phyloP scores from a whole-genome alignment of 64 coral and sea anemone genomes.

The Acropora yongei region DNA sequence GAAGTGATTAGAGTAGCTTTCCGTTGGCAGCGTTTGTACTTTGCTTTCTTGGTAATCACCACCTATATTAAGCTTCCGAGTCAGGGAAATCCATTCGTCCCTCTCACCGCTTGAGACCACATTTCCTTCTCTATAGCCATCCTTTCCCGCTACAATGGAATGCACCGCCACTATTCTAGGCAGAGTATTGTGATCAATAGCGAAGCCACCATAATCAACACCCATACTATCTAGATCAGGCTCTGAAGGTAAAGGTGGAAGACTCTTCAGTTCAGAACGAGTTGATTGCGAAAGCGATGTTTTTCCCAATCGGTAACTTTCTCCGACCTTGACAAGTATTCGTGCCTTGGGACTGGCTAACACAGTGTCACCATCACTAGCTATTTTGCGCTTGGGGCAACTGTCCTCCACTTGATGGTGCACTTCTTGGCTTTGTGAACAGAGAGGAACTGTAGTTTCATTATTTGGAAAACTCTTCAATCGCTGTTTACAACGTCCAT shows the following conservation, averaged over 20 bases:
- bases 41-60: background rate
- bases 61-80: background rate
- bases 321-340: background rate
- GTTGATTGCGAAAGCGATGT: background rate
- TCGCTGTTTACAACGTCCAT: background rate
- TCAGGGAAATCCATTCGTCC: background rate
- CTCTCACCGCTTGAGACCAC: background rate
- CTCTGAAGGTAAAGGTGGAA: conserved; percentile 7
- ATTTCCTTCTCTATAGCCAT: background rate
- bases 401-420: background rate
- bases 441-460: background rate
- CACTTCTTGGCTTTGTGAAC: background rate
- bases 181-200: conserved; percentile 42
- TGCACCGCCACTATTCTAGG: conserved; percentile 68
- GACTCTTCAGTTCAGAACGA: background rate
- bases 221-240: background rate
- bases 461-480: background rate
- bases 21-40: background rate
- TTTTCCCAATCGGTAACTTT: background rate
- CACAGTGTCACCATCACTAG: background rate
- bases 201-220: conserved; percentile 26
- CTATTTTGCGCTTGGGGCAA: background rate
- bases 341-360: background rate
- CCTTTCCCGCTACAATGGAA: conserved; percentile 37
- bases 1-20: background rate